Evolutionary conservation across 2,797 vertebrate genomes (phyloP).

Genomic region (Austrolebias charrua): DNA sequence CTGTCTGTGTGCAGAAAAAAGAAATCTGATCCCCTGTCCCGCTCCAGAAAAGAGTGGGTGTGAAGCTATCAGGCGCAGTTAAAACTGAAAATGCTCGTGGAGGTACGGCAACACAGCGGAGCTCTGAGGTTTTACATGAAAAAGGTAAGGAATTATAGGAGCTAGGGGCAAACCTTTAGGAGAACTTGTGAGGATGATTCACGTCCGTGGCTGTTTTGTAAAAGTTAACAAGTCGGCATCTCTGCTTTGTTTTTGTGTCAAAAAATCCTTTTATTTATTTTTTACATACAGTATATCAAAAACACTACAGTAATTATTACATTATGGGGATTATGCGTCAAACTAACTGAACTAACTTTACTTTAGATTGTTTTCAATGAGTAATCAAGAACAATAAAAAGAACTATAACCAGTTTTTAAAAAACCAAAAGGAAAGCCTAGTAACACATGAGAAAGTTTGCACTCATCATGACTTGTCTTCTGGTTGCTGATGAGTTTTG

Average conservation of each 20-base stretch:
- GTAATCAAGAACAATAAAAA: too few relatives aligned
- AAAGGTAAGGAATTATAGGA: constrained; percentile 72
- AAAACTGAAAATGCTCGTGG: constrained; percentile 73
- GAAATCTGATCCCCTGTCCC: constrained; percentile 75
- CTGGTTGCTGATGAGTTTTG: constrained; percentile 45
- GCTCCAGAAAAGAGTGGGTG: constrained; percentile 72
- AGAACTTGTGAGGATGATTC: constrained; percentile 8
- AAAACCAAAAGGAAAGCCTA: neutral
- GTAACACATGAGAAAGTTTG: neutral
- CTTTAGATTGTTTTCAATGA: too few relatives aligned
- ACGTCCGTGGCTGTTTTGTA: constrained; percentile 3
- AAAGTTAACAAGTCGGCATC: constrained; percentile 13
- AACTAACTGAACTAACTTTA: too few relatives aligned
- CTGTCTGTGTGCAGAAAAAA: constrained; percentile 51
- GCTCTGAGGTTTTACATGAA: constrained; percentile 58
- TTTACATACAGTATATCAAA: too few relatives aligned
- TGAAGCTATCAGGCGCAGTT: constrained; percentile 73
- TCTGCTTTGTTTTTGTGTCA: constrained; percentile 3
- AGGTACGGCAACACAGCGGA: constrained; percentile 65
- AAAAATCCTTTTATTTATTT: too few relatives aligned
- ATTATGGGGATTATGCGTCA: too few relatives aligned
- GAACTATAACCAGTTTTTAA: neutral
- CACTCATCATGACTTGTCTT: constrained; percentile 1
- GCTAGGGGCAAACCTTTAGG: constrained; percentile 19
- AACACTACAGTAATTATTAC: too few relatives aligned